Evolutionary conservation across 2,113 vertebrate genomes (phyloP).

Genomic region (Tetrax tetrax): DNA sequence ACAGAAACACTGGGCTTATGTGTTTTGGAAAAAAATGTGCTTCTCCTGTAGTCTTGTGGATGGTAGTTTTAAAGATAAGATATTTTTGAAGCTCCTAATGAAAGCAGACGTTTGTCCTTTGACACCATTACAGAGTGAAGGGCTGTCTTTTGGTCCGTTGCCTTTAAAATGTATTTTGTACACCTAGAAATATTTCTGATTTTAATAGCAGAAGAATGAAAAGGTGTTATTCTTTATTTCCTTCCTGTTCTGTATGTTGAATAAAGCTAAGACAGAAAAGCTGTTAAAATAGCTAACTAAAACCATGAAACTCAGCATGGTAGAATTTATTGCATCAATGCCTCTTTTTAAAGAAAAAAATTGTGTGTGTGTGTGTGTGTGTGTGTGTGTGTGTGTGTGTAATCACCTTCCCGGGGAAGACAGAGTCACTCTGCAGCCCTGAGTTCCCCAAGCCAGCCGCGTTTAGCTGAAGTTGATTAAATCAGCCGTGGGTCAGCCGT

Average conservation of each 20-base stretch:
- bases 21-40: not conserved
- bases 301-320: not conserved
- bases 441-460: not conserved
- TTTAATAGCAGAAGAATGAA: not conserved
- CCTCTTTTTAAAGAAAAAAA: not conserved
- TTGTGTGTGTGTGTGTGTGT: no score
- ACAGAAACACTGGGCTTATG: not conserved
- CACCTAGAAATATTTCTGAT: not conserved
- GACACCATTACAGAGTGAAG: not conserved
- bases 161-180: not conserved
- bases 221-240: not conserved
- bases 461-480: not conserved
- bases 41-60: not conserved
- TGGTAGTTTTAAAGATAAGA: not conserved
- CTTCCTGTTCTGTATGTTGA: not conserved
- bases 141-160: not conserved
- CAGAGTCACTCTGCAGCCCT: fast-evolving
- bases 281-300: not conserved
- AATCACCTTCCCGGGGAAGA: not conserved
- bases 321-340: not conserved
- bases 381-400: no score
- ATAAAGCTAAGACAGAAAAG: not conserved
- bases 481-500: not conserved
- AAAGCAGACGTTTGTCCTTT: not conserved
- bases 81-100: not conserved